Evolutionary conservation across 1,140 invertebrate species (phyloP).

Genomic region (Octopus sinensis): DNA sequence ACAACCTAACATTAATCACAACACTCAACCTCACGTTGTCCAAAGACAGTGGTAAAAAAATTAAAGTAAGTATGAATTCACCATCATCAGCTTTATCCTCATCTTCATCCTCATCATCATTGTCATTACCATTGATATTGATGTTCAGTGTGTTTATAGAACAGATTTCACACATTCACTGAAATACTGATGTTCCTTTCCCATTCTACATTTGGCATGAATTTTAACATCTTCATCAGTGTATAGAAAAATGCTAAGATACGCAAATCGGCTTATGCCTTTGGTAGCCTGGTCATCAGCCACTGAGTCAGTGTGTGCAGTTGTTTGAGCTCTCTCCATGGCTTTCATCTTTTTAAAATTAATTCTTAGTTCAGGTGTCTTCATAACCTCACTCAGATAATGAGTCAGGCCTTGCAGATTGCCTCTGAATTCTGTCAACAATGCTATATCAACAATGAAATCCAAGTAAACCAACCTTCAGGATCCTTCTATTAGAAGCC

Average conservation of each 20-base stretch:
- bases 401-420: no score
- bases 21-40: conserved; percentile 49
- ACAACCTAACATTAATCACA: conserved; percentile 46
- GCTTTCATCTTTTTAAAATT: no score
- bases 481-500: no score
- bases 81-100: neutral
- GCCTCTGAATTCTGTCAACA: no score
- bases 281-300: neutral
- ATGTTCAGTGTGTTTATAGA: neutral
- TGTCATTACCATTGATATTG: neutral
- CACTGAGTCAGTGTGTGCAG: neutral
- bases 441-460: no score
- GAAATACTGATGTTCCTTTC: neutral
- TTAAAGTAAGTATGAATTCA: conserved; percentile 39
- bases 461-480: no score
- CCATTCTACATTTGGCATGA: neutral
- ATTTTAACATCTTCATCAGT: neutral
- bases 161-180: neutral
- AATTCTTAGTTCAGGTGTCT: no score
- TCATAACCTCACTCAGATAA: no score
- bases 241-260: neutral
- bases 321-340: no score
- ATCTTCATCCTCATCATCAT: neutral
- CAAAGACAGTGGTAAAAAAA: conserved; percentile 53
- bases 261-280: neutral